These are phyloP conservation scores for Leucophenga montana DNA, from an alignment of 2,888 invertebrate genomes.

Conservation along the genomic window DNA sequence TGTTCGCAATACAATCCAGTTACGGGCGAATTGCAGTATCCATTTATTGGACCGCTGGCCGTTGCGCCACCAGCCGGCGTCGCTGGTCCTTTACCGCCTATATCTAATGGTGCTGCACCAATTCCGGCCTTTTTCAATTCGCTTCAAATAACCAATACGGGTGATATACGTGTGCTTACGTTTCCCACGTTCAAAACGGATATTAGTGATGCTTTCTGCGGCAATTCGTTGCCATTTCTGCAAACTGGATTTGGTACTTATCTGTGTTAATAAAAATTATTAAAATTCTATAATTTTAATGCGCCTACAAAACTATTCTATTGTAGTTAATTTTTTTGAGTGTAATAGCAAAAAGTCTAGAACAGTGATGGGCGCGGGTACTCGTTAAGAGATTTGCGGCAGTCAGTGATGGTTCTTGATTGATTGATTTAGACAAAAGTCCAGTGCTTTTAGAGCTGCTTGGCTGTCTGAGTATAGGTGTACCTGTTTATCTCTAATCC, in stretches of 20 bases:
- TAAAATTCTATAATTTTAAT: too few species aligned
- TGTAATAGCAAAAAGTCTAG: too few species aligned
- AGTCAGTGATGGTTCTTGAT: too few species aligned
- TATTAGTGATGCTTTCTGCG: constrained; percentile 75
- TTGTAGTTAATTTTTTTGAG: too few species aligned
- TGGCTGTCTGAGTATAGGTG: too few species aligned
- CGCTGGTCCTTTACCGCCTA: constrained; percentile 55
- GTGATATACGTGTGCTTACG: constrained; percentile 76
- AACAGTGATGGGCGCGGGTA: too few species aligned
- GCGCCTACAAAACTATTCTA: too few species aligned
- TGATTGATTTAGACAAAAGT: too few species aligned
- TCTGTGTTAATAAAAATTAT: constrained; percentile 41
- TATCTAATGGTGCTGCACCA: constrained; percentile 1
- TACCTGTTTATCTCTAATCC: too few species aligned
- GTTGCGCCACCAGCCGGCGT: constrained; percentile 60
- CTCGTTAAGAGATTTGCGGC: too few species aligned
- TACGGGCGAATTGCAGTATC: constrained; percentile 78
- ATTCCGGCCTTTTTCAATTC: constrained; percentile 73
- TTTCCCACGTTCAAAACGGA: constrained; percentile 74
- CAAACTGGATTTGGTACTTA: constrained; percentile 70
- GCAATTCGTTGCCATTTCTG: constrained; percentile 74
- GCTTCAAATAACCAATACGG: constrained; percentile 75
- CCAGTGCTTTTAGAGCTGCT: too few species aligned
- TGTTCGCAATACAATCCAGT: constrained; percentile 79
- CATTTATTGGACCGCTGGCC: constrained; percentile 60